Base-by-base conservation (phyloP, 2,888 invertebrate species). In the Euspilapteryx auroguttella region DNA sequence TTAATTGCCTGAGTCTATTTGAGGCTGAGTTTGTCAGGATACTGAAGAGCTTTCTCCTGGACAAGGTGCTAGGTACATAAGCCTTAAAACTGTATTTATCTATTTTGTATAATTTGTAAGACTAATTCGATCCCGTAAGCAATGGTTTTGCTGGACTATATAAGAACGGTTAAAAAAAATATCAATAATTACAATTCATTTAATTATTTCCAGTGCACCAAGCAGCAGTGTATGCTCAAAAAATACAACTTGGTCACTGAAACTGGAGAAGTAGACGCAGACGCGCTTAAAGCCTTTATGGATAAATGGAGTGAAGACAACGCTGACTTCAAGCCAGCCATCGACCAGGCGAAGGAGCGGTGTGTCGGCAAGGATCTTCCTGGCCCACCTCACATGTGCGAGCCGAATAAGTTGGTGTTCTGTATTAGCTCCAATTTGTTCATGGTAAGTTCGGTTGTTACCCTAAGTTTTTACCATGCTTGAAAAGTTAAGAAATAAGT, bases 201-300 rank as follows among this genome's bases (percentile, higher is more conserved):
- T n/a, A n/a, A n/a, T n/a, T n/a, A n/a, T n/a, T 50, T 48, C n/a
- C 44, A 65, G 65, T 65, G 65, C 30, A 34, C 49, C 1, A 59
- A 55, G 35, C 49, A 51, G 22, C 26, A 41, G 5, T 71, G 71
- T 37, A 32, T 68, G 14, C 32, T 69, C 32, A 47, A 48, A 21
- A 55, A 47, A 12, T 37, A 54, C 26, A 42, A 51, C 1, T 42
- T 63, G 2, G 29, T 55, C n/a, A 44, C 49, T 22, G 50, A 45
- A 1, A 49, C 51, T 1, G 41, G 42, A 3, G 36, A 29, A 1
- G 31, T 66, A 1, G 49, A 65, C 26, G 41, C 41, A n/a, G 47
- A 50, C 1, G 54, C 49, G 2, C 21, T 54, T 0, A 30, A 11
- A 0, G 34, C 24, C 0, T 52, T 47, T 29, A 9, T 69, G 23